A percentile compares a stretch with the other conserved stretches of the same genome.
Evolutionary conservation across 2,888 invertebrate genomes (phyloP).

Genomic region (Phanerotoma sp.): DNA sequence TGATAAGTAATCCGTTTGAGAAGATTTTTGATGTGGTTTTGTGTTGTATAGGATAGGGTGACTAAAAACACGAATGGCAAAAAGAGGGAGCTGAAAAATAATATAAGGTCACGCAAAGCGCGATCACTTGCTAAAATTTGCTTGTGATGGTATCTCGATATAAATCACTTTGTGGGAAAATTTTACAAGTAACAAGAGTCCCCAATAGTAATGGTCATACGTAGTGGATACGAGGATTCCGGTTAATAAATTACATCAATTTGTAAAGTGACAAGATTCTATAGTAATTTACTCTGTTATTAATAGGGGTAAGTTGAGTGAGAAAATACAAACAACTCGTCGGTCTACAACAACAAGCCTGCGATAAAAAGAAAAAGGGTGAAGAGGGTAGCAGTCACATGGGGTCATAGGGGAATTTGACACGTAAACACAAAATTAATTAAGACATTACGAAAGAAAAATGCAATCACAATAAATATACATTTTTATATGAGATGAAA

Average conservation of each 20-base stretch:
- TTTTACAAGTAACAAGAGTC: neutral
- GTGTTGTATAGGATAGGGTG: conserved; percentile 6
- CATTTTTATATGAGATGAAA: conserved; percentile 11
- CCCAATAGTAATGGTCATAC: neutral
- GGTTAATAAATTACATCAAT: no score
- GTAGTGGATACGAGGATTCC: no score
- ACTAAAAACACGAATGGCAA: conserved; percentile 25
- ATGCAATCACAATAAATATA: conserved; percentile 23
- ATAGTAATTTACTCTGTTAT: no score
- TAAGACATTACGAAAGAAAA: conserved; percentile 32
- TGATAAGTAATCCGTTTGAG: conserved; percentile 29
- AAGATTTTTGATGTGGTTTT: conserved; percentile 28
- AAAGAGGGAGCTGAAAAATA: conserved; percentile 30
- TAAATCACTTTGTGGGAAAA: neutral
- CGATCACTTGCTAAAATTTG: conserved; percentile 13
- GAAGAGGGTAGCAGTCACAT: neutral
- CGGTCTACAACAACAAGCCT: neutral
- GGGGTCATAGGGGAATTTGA: conserved; percentile 7
- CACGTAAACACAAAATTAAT: conserved; percentile 37
- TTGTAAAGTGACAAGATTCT: no score
- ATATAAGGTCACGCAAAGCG: conserved; percentile 30
- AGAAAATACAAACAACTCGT: no score
- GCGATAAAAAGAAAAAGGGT: neutral
- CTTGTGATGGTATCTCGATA: conserved; percentile 18
- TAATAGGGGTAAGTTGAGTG: no score